Evolutionary conservation across 1,140 invertebrate species (phyloP), one percentile per base, ranked within the genome.

Genomic region (Microplitis mediator): DNA sequence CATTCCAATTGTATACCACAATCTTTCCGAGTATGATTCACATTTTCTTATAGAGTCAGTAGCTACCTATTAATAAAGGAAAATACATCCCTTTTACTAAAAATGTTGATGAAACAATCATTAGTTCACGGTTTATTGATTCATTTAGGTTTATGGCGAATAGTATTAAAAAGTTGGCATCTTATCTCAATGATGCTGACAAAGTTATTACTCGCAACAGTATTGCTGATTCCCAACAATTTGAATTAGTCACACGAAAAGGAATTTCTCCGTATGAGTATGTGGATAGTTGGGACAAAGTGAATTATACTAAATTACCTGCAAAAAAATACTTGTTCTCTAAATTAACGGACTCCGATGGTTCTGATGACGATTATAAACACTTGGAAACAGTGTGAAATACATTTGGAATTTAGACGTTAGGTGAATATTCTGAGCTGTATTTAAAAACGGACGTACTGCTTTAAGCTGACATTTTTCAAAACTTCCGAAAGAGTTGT

Each of bases 401-500:
- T 16, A 31, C 23, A 52, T 68, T 68, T 34, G 9, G 23, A 4
- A 68, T 68, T 4, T 3, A 34, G 9, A 58, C 56, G 13, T 58
- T 69, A 32, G 36, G 68, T 4, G 68, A 62, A 62, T 69, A 61
- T 62, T 39, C 56, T 16, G 56, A 69, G 31, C 31, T 69, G 45
- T 69, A 69, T 69, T 69, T 61, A 62, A 60, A 62, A 62, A 67
- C 67, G 11, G 62, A 65, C 45, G 14, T 65, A 14, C 45, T 65
- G 14, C 14, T 65, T 8, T 50, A 9, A 23, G 35, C 36, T 50
- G 62, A 65, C 9, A 65, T 65, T 50, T 65, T 65, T 80, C 85
- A 88, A 81, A 85, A 87, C 76, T 88, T 86, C 76, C 52, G 83
- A 16, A 45, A 77, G 16, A 74, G 68, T n/a, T 75, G 71, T 67